Evolutionary conservation across 2,888 invertebrate species (phyloP).

Genomic region (Phymatocera aterrima): DNA sequence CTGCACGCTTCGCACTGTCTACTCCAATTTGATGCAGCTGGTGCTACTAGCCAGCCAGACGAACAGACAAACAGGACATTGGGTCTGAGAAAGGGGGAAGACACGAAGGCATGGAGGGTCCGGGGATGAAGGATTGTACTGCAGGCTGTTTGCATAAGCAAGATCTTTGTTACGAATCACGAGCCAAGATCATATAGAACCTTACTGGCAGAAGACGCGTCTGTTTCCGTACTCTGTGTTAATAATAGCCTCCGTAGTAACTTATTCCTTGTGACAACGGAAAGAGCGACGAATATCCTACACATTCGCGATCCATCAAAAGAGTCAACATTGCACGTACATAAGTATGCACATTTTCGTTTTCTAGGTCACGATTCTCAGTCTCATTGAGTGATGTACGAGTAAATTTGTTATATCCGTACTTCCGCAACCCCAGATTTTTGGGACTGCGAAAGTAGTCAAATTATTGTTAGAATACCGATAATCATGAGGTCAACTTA

Average conservation of each 20-base stretch:
- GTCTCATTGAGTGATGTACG: not conserved
- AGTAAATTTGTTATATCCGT: not conserved
- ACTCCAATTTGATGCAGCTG: not conserved
- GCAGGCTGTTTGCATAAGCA: slow-evolving; percentile 54
- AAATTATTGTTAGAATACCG: not conserved
- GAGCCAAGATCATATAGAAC: slow-evolving; percentile 13
- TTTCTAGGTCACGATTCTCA: not conserved
- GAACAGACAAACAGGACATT: slow-evolving; percentile 2
- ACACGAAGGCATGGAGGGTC: not conserved
- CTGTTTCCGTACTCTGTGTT: slow-evolving; percentile 22
- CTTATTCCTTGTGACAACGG: slow-evolving; percentile 7
- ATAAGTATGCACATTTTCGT: not conserved
- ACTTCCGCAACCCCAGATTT: not conserved
- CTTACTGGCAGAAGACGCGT: slow-evolving; percentile 39
- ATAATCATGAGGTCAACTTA: not conserved
- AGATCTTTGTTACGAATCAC: slow-evolving; percentile 55
- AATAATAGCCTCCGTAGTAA: slow-evolving; percentile 42
- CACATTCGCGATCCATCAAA: not conserved
- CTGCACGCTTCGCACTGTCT: not conserved
- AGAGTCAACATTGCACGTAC: not conserved
- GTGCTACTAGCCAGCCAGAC: not conserved
- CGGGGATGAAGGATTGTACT: slow-evolving; percentile 50
- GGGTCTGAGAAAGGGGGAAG: slow-evolving; percentile 5
- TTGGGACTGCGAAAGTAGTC: not conserved
- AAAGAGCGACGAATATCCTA: not conserved